phyloP scores from a whole-genome alignment of 2,113 vertebrate species.

The Triplophysa tibetana region DNA sequence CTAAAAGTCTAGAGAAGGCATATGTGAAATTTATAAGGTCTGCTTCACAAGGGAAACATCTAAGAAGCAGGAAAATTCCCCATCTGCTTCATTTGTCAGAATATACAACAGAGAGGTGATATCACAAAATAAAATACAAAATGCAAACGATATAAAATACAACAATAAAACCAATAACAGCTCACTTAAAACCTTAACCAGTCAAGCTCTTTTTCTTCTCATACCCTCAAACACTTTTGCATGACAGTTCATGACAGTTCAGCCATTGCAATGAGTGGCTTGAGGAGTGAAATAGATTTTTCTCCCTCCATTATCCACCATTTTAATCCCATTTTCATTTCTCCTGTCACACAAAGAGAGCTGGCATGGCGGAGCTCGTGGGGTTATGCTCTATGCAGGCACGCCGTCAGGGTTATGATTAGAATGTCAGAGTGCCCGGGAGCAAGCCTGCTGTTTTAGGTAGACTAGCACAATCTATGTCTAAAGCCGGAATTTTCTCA shows the following conservation, averaged over 20 bases:
- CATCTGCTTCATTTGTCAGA: not conserved
- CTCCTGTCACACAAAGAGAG: slow-evolving; percentile 66
- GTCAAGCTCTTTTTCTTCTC: not conserved
- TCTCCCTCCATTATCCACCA: slow-evolving; percentile 59
- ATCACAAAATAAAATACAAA: not conserved
- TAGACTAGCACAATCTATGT: slow-evolving; percentile 60
- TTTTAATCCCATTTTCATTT: slow-evolving; percentile 67
- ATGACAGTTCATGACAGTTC: slow-evolving; percentile 30
- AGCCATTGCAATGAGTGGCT: slow-evolving; percentile 33
- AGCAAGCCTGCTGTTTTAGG: slow-evolving; percentile 52
- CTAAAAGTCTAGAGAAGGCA: no score
- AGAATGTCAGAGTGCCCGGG: slow-evolving; percentile 66
- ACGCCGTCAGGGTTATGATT: slow-evolving; percentile 68
- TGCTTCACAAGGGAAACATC: no score
- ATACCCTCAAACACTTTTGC: slow-evolving; percentile 17
- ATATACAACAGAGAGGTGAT: not conserved
- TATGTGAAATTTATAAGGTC: no score
- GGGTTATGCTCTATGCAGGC: slow-evolving; percentile 65
- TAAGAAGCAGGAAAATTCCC: not conserved
- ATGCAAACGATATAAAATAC: not conserved
- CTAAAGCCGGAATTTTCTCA: slow-evolving; percentile 60
- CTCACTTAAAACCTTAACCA: not conserved
- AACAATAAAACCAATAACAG: slow-evolving; percentile 7
- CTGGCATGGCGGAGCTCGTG: slow-evolving; percentile 65
- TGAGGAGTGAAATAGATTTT: slow-evolving; percentile 57